Base-by-base conservation (phyloP, 1,140 invertebrate species). In the Meloidogyne floridensis region DNA sequence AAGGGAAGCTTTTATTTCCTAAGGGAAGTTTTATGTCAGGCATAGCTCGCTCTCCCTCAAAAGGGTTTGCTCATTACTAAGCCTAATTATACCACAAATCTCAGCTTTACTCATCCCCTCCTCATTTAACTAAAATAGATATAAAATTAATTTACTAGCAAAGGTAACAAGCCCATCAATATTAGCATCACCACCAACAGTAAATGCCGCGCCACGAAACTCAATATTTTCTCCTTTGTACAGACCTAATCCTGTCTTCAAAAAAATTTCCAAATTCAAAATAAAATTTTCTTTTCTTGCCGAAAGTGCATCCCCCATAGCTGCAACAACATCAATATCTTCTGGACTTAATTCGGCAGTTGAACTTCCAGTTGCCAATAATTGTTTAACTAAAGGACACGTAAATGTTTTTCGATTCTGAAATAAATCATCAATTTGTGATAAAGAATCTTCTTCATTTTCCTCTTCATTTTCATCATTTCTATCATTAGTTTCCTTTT, bases 141-240 rank as follows among this genome's bases (percentile, higher is more conserved):
- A 81, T 90, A 89, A 72, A 15, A 88, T 80, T 15, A 90, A 74
- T 79, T 90, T 89, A 74, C 90, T 89, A 9, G 88, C 84, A 71
- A 89, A 85, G 5, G 88, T 89, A 2, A 89, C 83, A 15, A 89
- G 74, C n/a, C 87, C 88, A 81, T 89, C 77, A 72, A 85, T 85
- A 51, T 87, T 88, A 13, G 88, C 89, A 83, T 89, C 88, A 20
- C 88, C 88, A 10, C 88, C 88, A 53, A 86, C 88, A 7, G 89
- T 81, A 75, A 89, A 89, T 13, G 89, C 85, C 7, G 88, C 87
- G n/a, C 87, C 87, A n/a, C 87, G 87, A 75, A 89, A 89, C 72
- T 89, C 87, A 43, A 89, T 90, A 32, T 84, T 74, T 4, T 80
- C 82, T 74, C 78, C 56, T 13, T 88, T 86, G 84, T 88, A 89